phyloP scores from a whole-genome alignment of 92 coral and sea anemone genomes.

The Hydrozoanthus gracilis region DNA sequence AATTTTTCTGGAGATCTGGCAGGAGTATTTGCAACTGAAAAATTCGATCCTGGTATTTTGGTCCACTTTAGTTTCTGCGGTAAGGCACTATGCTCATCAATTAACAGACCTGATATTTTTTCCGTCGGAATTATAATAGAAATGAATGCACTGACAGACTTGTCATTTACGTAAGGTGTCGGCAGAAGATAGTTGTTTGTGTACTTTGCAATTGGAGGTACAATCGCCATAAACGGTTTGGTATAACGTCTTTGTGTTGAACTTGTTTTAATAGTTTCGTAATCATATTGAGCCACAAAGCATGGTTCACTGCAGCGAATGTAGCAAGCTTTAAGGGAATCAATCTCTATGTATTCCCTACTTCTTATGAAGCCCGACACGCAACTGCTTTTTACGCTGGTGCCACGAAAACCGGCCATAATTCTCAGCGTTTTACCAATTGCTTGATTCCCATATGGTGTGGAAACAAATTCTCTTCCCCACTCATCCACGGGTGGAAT shows the following conservation, averaged over 20 bases:
- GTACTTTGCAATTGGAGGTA: conserved; percentile 71
- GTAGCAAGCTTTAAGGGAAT: conserved; percentile 50
- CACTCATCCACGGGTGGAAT: conserved; percentile 62
- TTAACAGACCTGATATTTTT: conserved; percentile 33
- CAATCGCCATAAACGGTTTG: conserved; percentile 76
- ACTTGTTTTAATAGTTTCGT: conserved; percentile 35
- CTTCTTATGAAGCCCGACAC: conserved; percentile 37
- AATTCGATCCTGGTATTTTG: conserved; percentile 18
- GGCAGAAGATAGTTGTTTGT: conserved; percentile 70
- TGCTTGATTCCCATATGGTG: conserved; percentile 70
- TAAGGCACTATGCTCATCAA: conserved; percentile 37
- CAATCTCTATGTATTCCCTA: conserved; percentile 48
- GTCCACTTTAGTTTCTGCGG: conserved; percentile 2
- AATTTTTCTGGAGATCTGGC: conserved; percentile 29
- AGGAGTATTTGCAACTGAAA: background rate
- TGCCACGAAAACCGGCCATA: conserved; percentile 48
- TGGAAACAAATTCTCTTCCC: conserved; percentile 77
- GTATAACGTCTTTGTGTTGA: conserved; percentile 31
- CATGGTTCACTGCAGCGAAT: conserved; percentile 74
- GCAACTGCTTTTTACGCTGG: conserved; percentile 54
- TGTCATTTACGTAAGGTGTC: conserved; percentile 48
- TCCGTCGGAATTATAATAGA: conserved; percentile 46
- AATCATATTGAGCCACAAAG: conserved; percentile 79
- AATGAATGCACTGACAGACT: conserved; percentile 27
- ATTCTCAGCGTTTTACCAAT: conserved; percentile 59